These are phyloP conservation scores for Epicampocera succincta DNA, from an alignment of 2,888 invertebrate genomes.

Conservation along the genomic window DNA sequence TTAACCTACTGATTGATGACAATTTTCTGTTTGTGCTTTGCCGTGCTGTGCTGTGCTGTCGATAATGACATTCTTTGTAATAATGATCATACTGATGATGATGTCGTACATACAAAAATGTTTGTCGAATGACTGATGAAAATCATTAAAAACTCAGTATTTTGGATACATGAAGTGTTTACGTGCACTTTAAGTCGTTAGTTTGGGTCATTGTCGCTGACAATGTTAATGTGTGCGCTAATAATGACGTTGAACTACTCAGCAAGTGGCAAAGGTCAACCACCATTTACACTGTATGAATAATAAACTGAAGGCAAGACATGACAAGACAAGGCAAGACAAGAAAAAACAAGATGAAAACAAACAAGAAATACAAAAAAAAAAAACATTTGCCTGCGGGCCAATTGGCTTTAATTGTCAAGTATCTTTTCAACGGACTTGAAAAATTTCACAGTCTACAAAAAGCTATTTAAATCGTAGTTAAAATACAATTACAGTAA, in stretches of 20 bases:
- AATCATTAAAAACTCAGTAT: slow-evolving; percentile 5
- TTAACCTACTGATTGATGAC: slow-evolving; percentile 53
- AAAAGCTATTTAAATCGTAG: slow-evolving; percentile 2
- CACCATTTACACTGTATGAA: slow-evolving; percentile 42
- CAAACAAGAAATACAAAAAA: neutral
- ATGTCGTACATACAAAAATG: neutral
- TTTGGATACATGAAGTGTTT: neutral
- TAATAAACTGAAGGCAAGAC: neutral
- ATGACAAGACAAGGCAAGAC: neutral
- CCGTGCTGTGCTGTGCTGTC: too few relatives aligned
- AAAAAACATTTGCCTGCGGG: slow-evolving; percentile 30
- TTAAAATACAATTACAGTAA: too few relatives aligned
- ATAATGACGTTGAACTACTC: slow-evolving; percentile 26
- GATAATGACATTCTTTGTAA: too few relatives aligned
- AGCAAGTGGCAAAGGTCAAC: slow-evolving; percentile 53
- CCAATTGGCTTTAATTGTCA: slow-evolving; percentile 61
- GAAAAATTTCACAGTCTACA: neutral
- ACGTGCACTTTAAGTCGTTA: neutral
- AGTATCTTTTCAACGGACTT: slow-evolving; percentile 4
- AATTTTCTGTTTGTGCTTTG: neutral
- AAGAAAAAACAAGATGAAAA: too few relatives aligned
- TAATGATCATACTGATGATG: neutral
- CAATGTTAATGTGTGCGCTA: slow-evolving; percentile 40
- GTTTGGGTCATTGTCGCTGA: slow-evolving; percentile 13
- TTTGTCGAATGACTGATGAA: slow-evolving; percentile 36